These are phyloP conservation scores for Nyctibius bracteatus DNA, from an alignment of 2,113 vertebrate species.

Conservation along the genomic window DNA sequence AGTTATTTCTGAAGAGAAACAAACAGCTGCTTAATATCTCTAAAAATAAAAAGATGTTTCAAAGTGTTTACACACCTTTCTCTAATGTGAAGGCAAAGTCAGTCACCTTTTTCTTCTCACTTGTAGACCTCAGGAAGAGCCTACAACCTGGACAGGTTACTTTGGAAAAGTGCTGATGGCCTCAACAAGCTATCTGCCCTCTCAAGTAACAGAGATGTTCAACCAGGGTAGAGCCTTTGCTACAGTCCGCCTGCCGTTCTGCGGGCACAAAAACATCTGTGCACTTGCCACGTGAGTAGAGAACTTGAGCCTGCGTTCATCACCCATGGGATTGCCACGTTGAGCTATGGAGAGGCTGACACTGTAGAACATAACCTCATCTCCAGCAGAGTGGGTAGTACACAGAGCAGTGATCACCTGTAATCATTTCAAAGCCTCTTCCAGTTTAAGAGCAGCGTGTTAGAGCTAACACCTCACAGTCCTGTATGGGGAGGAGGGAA, in stretches of 20 bases:
- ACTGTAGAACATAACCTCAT: background rate
- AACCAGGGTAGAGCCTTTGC: conserved; percentile 97
- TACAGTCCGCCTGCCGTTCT: conserved; percentile 95
- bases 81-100: background rate
- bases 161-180: conserved; percentile 96
- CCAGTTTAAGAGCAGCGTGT: accelerated
- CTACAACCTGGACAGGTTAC: conserved; percentile 97
- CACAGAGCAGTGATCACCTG: background rate
- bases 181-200: conserved; percentile 94
- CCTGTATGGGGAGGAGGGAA: background rate
- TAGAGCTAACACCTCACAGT: background rate
- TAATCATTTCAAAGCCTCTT: background rate
- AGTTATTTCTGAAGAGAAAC: background rate
- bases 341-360: background rate
- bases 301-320: accelerated
- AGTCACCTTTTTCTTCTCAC: background rate
- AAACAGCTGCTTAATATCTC: background rate
- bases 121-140: conserved; percentile 92
- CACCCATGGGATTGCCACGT: accelerated
- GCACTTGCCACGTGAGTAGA: conserved; percentile 89
- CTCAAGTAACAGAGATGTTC: conserved; percentile 98
- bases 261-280: conserved; percentile 98
- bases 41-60: background rate
- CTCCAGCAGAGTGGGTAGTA: background rate
- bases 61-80: background rate